Base-by-base conservation (phyloP, 1,140 invertebrate genomes). In the Ostrea denselamellosa region DNA sequence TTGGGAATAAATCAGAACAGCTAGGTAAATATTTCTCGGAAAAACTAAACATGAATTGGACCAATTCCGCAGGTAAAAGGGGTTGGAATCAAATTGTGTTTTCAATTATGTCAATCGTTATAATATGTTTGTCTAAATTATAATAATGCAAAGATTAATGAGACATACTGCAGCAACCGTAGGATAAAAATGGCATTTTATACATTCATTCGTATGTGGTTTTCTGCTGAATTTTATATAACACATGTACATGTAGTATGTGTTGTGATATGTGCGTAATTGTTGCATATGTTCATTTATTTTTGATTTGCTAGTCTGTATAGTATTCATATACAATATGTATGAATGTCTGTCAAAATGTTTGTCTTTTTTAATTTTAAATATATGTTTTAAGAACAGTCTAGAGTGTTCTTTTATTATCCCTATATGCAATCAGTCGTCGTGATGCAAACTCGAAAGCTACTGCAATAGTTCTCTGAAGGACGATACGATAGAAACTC, bases 181-280 rank as follows among this genome's bases (percentile, higher is more conserved):
- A 77, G 68, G 25, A 10, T 77, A 25, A 77, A 71, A 77, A 77
- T 77, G 68, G 68, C 68, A 77, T 77, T 77, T 77, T 34, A 34
- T 77, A 2, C 12, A 14, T 5, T 44, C 17, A 19, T 62, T 62
- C 2, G 2, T 56, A 12, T 56, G 54, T 9, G 54, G 17, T 62
- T 19, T 62, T 62, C 14, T 19, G 14, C 56, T 17, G 17, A 62
- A 19, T 62, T 19, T 17, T 62, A 62, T 62, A 19, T 62, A 8
- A n/a, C n/a, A 62, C 5, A 0, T 17, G 17, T 17, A 62, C 12
- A 14, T 58, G 12, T 58, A 44, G 1, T 14, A 17, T 58, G 56
- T 58, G 9, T 1, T 58, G 56, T 17, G 0, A 17, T 58, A 19
- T 12, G 10, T 12, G 56, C 8, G 3, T 58, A 17, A 58, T 58